Evolutionary conservation across 1,140 invertebrate species (phyloP).

Genomic region (Megalopta genalis): DNA sequence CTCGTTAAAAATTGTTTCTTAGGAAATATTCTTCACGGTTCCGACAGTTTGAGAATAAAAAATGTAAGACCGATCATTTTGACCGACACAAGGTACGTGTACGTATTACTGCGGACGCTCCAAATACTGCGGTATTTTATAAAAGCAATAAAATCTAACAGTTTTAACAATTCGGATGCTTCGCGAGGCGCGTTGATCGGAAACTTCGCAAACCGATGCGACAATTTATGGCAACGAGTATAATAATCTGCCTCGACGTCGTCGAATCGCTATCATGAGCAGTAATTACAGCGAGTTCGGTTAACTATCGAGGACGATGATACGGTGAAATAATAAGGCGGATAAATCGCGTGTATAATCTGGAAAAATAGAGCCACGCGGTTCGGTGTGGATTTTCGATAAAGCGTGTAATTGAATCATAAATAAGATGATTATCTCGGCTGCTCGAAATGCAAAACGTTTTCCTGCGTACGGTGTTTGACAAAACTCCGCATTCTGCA

Average conservation of each 20-base stretch:
- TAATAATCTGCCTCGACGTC: not conserved
- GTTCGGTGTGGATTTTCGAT: conserved; percentile 17
- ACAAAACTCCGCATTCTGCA: not conserved
- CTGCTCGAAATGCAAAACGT: not conserved
- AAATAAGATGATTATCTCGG: conserved; percentile 33
- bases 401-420: conserved; percentile 14
- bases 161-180: no score
- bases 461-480: not conserved
- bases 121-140: no score
- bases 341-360: conserved; percentile 7
- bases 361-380: not conserved
- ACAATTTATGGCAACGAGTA: not conserved
- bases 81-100: no score
- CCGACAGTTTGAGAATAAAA: no score
- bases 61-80: no score
- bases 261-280: not conserved
- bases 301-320: not conserved
- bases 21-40: no score
- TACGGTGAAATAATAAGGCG: not conserved
- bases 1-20: no score
- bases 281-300: no score
- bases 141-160: no score
- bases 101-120: no score
- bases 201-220: no score
- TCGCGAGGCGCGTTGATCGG: no score